Conservation (phyloP, 2,113 vertebrate species). For the Chaenocephalus aceratus region DNA sequence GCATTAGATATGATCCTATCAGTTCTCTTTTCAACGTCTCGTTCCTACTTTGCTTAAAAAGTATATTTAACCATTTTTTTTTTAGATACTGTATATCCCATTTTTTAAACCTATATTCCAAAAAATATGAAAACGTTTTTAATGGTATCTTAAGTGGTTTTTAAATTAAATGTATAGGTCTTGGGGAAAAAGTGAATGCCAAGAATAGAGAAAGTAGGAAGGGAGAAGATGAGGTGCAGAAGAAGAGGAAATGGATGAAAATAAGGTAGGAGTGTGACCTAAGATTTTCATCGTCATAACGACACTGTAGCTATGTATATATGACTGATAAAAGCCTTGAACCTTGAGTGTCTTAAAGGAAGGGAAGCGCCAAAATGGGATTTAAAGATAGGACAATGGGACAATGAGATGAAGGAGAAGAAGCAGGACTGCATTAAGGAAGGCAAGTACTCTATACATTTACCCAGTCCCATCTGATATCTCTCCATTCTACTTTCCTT, state of each 20-base stretch:
- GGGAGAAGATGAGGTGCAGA: not conserved
- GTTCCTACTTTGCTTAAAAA: not conserved
- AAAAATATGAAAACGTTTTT: not conserved
- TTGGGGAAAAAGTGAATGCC: not conserved
- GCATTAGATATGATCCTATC: constrained; percentile 24
- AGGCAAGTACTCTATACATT: not conserved
- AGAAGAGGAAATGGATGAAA: not conserved
- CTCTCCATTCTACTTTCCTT: not conserved
- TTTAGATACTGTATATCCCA: not conserved
- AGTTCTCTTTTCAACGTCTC: not conserved
- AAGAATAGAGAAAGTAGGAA: not conserved
- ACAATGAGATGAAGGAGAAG: not conserved
- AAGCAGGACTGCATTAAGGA: not conserved
- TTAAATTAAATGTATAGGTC: not conserved
- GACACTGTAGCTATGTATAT: too few relatives aligned
- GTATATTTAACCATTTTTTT: not conserved
- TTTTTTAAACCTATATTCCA: not conserved
- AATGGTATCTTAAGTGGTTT: not conserved
- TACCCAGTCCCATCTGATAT: not conserved
- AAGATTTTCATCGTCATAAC: too few relatives aligned
- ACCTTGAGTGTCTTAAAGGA: too few relatives aligned
- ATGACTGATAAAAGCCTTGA: too few relatives aligned
- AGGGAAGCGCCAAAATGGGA: not conserved
- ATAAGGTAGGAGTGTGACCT: not conserved
- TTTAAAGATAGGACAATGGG: not conserved